These are phyloP conservation scores for Parnassius glacialis DNA, from an alignment of 2,888 invertebrate species.

Conservation along the genomic window DNA sequence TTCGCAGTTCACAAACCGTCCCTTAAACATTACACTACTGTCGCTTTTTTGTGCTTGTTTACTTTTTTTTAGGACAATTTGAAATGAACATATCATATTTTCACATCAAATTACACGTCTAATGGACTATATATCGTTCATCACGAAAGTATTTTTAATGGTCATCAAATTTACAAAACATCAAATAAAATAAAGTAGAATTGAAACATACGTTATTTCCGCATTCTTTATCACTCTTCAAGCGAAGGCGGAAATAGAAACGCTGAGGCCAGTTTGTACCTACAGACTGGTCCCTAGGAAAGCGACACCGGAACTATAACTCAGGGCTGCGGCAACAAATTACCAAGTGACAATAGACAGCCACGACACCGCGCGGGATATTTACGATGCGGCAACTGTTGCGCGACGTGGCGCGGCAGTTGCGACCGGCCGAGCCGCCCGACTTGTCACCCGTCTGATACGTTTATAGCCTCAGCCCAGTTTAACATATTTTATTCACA, in stretches of 20 bases:
- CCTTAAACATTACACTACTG: no score
- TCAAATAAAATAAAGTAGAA: no score
- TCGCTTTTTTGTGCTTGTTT: no score
- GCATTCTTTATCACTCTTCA: neutral
- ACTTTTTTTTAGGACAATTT: no score
- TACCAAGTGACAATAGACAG: slow-evolving; percentile 25
- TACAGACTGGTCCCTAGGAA: slow-evolving; percentile 11
- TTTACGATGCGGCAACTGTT: slow-evolving; percentile 23
- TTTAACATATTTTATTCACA: slow-evolving; percentile 12
- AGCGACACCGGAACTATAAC: slow-evolving; percentile 25
- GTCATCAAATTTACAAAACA: no score
- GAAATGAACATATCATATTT: no score
- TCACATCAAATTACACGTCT: no score
- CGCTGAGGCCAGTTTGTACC: slow-evolving; percentile 13
- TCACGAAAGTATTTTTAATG: no score
- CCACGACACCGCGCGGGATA: slow-evolving; percentile 17
- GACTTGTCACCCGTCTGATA: slow-evolving; percentile 3
- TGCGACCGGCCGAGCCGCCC: neutral
- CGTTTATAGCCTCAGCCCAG: slow-evolving; percentile 11
- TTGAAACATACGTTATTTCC: no score
- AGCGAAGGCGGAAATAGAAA: slow-evolving; percentile 18
- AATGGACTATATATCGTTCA: no score
- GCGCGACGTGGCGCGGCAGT: slow-evolving; percentile 25
- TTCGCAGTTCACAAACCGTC: no score
- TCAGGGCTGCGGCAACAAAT: slow-evolving; percentile 26